These are phyloP conservation scores for Mystacides longicornis DNA, from an alignment of 2,888 invertebrate genomes.

Conservation along the genomic window DNA sequence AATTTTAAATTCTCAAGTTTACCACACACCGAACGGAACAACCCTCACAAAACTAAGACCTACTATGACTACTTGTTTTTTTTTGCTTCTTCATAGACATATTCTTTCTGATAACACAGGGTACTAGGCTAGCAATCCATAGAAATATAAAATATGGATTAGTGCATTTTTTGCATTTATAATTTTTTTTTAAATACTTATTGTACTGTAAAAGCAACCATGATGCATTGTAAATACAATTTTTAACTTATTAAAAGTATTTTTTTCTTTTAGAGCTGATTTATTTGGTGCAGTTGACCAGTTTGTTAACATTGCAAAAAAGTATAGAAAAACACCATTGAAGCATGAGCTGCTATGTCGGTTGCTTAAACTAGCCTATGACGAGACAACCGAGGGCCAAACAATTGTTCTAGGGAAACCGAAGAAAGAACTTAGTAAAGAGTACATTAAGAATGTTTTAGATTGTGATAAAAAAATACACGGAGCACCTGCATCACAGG, in stretches of 20 bases:
- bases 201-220: background rate
- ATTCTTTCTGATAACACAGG: too few relatives aligned
- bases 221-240: background rate
- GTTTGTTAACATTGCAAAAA: constrained; percentile 42
- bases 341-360: constrained; percentile 52
- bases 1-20: too few relatives aligned
- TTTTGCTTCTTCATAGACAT: too few relatives aligned
- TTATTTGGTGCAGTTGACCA: constrained; percentile 48
- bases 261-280: constrained; percentile 28
- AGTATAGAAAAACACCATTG: constrained; percentile 55
- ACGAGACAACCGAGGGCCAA: background rate
- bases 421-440: constrained; percentile 26
- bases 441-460: constrained; percentile 30
- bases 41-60: too few relatives aligned
- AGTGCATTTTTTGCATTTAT: too few relatives aligned
- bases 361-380: background rate
- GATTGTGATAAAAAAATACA: constrained; percentile 31
- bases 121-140: too few relatives aligned
- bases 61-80: too few relatives aligned
- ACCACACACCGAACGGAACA: too few relatives aligned
- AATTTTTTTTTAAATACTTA: too few relatives aligned
- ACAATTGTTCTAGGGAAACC: background rate
- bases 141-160: too few relatives aligned
- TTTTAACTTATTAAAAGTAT: background rate
- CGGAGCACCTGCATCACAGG: constrained; percentile 29